phyloP scores from a whole-genome alignment of 2,888 invertebrate species.

The Hartigia nigra region DNA sequence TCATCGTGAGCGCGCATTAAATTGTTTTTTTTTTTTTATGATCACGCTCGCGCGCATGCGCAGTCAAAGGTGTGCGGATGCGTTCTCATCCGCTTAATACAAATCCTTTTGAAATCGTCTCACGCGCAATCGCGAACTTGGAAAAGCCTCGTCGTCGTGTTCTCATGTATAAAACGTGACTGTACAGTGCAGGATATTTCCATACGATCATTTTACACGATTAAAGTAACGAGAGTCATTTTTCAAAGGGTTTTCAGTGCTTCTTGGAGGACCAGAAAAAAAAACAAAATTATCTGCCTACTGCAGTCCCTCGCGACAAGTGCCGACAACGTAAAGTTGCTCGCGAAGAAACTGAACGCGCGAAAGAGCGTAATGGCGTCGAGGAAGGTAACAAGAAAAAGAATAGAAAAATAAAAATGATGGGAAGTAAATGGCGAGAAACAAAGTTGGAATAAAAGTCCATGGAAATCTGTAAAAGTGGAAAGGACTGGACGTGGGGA shows the following conservation, averaged over 20 bases:
- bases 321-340: background rate
- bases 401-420: conserved; percentile 46
- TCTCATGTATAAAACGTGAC: conserved; percentile 11
- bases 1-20: background rate
- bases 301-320: background rate
- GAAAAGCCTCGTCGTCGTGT: conserved; percentile 27
- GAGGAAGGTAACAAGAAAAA: conserved; percentile 37
- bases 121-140: background rate
- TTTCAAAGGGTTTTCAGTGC: conserved; percentile 1
- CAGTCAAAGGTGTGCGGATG: background rate
- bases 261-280: background rate
- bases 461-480: background rate
- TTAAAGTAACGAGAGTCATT: background rate
- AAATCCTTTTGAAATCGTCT: background rate
- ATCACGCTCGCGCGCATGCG: background rate
- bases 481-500: background rate
- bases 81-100: background rate
- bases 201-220: conserved; percentile 5
- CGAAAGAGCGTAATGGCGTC: conserved; percentile 43
- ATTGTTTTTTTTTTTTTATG: background rate
- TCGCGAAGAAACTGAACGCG: conserved; percentile 33
- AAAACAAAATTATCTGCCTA: conserved; percentile 19
- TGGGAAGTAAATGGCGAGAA: conserved; percentile 28
- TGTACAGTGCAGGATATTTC: conserved; percentile 47
- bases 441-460: conserved; percentile 22